Base-by-base conservation (phyloP, 1,140 invertebrate genomes). In the Drosophila pseudoananassae region DNA sequence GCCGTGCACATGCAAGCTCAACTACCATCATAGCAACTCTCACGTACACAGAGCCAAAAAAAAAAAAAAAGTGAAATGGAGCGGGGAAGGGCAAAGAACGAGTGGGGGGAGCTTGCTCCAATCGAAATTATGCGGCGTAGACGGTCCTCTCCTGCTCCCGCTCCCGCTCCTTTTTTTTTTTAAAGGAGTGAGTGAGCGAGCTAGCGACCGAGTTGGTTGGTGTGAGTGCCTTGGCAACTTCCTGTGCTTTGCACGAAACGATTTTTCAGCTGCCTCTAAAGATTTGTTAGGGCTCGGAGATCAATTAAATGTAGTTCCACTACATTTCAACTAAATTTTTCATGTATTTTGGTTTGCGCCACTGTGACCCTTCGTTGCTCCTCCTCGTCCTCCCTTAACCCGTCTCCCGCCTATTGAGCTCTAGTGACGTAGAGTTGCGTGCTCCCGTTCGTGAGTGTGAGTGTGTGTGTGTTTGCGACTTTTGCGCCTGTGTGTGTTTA, bases 211-310 rank as follows among this genome's bases (percentile, higher is more conserved):
- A 65, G 17, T 33, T 46, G 12, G 70, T 6, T 46, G 15, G 36
- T 68, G 63, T 36, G 29, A 64, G 69, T 60, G 45, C 54, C 56
- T 64, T 76, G 57, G 56, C 71, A 69, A 84, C 82, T 78, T 47
- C 71, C 78, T 64, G 82, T 82, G 83, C 82, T 87, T 78, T 76
- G 82, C 82, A 88, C 83, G 83, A 83, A 87, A 88, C 83, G 76
- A 87, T 88, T 83, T 87, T 87, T 88, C 57, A 88, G 80, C 53
- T 69, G 75, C 53, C 65, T 70, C 52, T 49, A 12, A 56, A 70
- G 66, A 70, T 70, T 70, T 69, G 45, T 40, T 47, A n/a, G 20
- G 33, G 23, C 20, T 5, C 33, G 63, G 25, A 69, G 65, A 69
- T 69, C 65, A 69, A 69, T 69, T 69, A 69, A 69, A 69, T 69